Evolutionary conservation across 2,888 invertebrate species (phyloP), one percentile per base, ranked within the genome.

Genomic region (Parthenolecanium corni): DNA sequence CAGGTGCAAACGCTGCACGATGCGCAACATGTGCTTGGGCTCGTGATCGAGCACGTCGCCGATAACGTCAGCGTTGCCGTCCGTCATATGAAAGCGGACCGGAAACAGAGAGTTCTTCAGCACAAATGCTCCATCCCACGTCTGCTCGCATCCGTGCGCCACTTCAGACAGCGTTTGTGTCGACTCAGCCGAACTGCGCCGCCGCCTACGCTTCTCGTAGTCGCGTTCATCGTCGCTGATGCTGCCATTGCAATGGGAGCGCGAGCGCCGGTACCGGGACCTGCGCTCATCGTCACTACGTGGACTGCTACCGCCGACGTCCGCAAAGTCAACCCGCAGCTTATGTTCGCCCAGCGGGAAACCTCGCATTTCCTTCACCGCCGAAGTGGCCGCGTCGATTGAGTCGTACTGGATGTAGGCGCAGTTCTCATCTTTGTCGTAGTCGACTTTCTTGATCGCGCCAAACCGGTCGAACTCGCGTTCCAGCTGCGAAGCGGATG

Each of bases 401-500:
- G 92, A 93, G 73, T 95, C 96, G 76, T 94, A 98, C 65, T 93
- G 78, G 71, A 98, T 94, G 72, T 93, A 96, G 1, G 95, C 96
- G 73, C 89, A 88, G 64, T 84, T 86, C 72, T 94, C 95, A 2
- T 93, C 94, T 74, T 93, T 93, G 38, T 89, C 87, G 77, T 96
- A 98, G 73, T 97, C 97, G 69, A 98, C 94, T 74, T 94, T 93
- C 72, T 96, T 92, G 42, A 99, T 96, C 3, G 90, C 92, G n/a
- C 98, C 98, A 76, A 97, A 98, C 64, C 96, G 80, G 75, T 97
- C 96, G 76, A 98, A 97, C 74, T 98, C 97, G 57, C 92, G 80
- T 73, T 94, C 93, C 18, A 98, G 75, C 70, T 91, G 89, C 2
- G 91, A 88, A 36, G 91, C 84, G 2, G 91, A 93, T 2, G 95